Percentiles rank a stretch among this genome's conserved stretches.
Evolutionary conservation across 2,797 vertebrate genomes (phyloP).

Genomic region (Prunella strophiata): DNA sequence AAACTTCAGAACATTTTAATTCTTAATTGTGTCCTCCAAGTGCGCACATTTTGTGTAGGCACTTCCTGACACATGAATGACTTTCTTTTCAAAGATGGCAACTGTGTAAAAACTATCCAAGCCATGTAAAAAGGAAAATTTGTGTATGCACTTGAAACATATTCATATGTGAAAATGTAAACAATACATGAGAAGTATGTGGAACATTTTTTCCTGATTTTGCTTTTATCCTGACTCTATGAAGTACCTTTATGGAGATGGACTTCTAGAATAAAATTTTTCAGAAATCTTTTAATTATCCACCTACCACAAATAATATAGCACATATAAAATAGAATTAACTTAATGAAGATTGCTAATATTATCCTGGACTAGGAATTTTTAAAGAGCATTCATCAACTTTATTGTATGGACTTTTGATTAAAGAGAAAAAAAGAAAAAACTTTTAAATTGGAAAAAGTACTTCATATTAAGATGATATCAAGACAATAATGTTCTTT

Average conservation of each 20-base stretch:
- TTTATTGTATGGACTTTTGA: background rate
- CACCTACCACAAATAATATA: background rate
- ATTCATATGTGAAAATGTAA: background rate
- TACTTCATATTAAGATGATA: background rate
- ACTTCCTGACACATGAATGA: background rate
- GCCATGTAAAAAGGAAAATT: background rate
- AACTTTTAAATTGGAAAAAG: background rate
- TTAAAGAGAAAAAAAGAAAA: background rate
- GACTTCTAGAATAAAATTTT: background rate
- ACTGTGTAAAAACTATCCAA: background rate
- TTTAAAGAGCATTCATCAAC: background rate
- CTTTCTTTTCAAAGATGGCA: background rate
- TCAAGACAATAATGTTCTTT: background rate
- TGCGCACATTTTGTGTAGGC: background rate
- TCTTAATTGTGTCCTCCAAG: background rate
- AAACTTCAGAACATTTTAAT: background rate
- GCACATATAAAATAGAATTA: background rate
- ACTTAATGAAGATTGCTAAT: background rate
- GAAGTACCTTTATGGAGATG: background rate
- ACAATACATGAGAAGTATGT: background rate
- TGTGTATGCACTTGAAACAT: background rate
- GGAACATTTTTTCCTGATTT: background rate
- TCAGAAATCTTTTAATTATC: background rate
- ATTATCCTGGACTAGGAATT: background rate
- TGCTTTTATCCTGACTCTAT: background rate